phyloP scores from a whole-genome alignment of 2,888 invertebrate genomes.

The Ochlodes sylvanus region DNA sequence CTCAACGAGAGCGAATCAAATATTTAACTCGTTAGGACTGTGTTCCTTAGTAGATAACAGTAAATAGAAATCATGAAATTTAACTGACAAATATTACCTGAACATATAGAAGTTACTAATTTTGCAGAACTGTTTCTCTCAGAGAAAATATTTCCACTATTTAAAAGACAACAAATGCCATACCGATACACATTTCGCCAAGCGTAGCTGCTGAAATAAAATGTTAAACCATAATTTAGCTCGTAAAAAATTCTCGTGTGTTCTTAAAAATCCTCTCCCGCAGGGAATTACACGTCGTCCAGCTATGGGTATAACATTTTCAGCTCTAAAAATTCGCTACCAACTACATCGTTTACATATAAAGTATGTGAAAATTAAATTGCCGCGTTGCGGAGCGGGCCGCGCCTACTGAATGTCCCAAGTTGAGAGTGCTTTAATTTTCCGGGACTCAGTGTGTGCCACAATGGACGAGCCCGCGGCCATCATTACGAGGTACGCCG shows the following conservation, averaged over 20 bases:
- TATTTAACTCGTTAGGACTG: constrained; percentile 19
- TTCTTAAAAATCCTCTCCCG: constrained; percentile 13
- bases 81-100: background rate
- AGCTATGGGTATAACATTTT: constrained; percentile 21
- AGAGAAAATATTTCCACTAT: background rate
- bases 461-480: constrained; percentile 70
- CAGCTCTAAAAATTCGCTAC: constrained; percentile 21
- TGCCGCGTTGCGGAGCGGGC: constrained; percentile 31
- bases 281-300: constrained; percentile 15
- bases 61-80: constrained; percentile 13
- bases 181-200: background rate
- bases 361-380: constrained; percentile 42
- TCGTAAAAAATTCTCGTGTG: constrained; percentile 9
- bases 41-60: background rate
- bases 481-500: constrained; percentile 67
- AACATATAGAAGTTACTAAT: background rate
- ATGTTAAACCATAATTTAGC: constrained; percentile 5
- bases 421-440: constrained; percentile 74
- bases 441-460: constrained; percentile 64
- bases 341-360: constrained; percentile 39
- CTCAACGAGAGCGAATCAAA: constrained; percentile 9
- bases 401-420: constrained; percentile 50
- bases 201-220: constrained; percentile 2
- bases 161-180: background rate
- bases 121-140: background rate